Conservation (phyloP, 1,140 invertebrate genomes). For the Bombus turneri region DNA sequence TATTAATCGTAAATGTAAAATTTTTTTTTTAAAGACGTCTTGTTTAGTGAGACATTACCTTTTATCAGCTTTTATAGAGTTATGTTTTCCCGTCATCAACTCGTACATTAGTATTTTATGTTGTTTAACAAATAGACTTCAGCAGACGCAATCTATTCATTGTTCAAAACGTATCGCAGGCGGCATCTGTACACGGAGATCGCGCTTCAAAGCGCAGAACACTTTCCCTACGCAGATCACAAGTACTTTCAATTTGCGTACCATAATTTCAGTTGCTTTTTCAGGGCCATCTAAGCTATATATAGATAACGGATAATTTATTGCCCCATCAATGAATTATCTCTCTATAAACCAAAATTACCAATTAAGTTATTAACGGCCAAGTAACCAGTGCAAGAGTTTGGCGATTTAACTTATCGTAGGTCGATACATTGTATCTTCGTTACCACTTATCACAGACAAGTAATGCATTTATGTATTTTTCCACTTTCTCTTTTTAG, state of each 20-base stretch:
- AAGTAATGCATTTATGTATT: no score
- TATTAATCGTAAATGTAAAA: not conserved
- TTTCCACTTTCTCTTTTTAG: no score
- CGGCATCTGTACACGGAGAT: constrained; percentile 39
- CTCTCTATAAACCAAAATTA: no score
- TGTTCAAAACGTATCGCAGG: constrained; percentile 4
- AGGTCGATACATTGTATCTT: constrained; percentile 23
- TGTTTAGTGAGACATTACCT: no score
- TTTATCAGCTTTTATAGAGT: not conserved
- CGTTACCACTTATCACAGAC: no score
- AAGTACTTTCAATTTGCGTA: not conserved
- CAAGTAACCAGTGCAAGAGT: not conserved
- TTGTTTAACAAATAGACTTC: not conserved
- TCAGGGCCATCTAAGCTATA: no score
- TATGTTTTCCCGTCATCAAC: not conserved
- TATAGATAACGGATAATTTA: not conserved
- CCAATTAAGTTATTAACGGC: not conserved
- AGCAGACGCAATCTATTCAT: not conserved
- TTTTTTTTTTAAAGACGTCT: not conserved
- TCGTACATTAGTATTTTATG: not conserved
- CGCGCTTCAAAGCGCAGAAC: not conserved
- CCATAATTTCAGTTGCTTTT: not conserved
- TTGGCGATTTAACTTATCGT: constrained; percentile 26
- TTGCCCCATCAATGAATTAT: not conserved
- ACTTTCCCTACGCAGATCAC: not conserved